Base-by-base conservation (phyloP, 2,888 invertebrate genomes). In the Brenthis ino region DNA sequence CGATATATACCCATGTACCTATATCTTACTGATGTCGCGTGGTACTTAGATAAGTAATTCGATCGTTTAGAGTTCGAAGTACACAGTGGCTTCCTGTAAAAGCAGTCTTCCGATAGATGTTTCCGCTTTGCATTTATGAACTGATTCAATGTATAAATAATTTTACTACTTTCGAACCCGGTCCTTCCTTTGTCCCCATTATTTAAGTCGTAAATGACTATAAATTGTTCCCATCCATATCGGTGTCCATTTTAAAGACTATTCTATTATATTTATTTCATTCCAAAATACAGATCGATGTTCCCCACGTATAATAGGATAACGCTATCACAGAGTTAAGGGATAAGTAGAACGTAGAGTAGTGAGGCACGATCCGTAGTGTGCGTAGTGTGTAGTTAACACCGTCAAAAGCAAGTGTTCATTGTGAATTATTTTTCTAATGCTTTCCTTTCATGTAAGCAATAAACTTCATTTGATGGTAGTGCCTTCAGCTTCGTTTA, bases 101-200 rank as follows among this genome's bases (percentile, higher is more conserved):
- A 85, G 85, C 91, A 90, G 93, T 93, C 93, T 93, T 93, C 93
- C 93, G 91, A 89, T 91, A 91, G 90, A 83, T 91, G 83, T 91
- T 89, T 89, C 89, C 86, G 86, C 87, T 87, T 85, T 88, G 91
- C 90, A 90, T 91, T 92, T 72, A 74, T 89, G 89, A 87, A 86
- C 84, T 86, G 83, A 83, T 87, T 69, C 71, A 69, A 71, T 68
- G 72, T 77, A 72, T 76, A 69, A 69, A 75, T 74, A 72, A 61
- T 64, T 67, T 63, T 60, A 60, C 67, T 61, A 67, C 50, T 67
- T 67, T 63, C 37, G 55, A 61, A 51, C 61, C 61, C 55, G 67
- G 50, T 50, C n/a, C 48, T 67, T 54, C 54, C 33, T 69, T 75
- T 70, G 57, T 70, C 65, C 69, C 70, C 67, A 74, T 70, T 67